Conservation (phyloP, 2,113 vertebrate species). For the Pterocles orientalis region DNA sequence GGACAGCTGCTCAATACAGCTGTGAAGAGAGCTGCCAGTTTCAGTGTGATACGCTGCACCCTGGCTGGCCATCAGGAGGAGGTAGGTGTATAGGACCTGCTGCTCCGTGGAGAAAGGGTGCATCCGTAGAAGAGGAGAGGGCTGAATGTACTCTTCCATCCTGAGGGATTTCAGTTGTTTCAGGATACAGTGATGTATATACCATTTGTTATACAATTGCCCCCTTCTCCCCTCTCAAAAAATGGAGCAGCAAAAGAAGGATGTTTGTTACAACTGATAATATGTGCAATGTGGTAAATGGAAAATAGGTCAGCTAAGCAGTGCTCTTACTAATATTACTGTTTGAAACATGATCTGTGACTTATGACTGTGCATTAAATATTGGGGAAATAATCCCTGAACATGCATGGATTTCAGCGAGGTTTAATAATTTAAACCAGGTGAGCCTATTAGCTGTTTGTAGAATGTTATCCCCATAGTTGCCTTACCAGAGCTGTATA, state of each 20-base stretch:
- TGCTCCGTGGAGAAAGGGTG: neutral
- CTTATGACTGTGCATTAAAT: neutral
- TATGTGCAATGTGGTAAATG: neutral
- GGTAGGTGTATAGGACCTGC: neutral
- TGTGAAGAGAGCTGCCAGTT: neutral
- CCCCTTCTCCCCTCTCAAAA: neutral
- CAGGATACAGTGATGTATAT: no score
- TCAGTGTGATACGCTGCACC: accelerated
- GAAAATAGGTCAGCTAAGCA: slow-evolving; percentile 12
- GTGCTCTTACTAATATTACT: neutral
- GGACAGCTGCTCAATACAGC: neutral
- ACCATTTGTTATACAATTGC: neutral
- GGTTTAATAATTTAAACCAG: slow-evolving; percentile 38
- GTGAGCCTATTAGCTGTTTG: neutral
- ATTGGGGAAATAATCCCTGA: neutral
- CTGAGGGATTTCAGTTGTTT: neutral
- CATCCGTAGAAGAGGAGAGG: accelerated
- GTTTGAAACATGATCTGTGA: neutral
- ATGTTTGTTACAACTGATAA: neutral
- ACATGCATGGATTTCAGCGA: neutral
- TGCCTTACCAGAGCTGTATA: neutral
- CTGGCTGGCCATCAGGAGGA: neutral
- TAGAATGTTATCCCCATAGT: neutral
- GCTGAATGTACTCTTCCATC: neutral
- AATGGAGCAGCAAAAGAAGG: neutral